A percentile compares a stretch with the other conserved stretches of the same genome.
Conservation (phyloP, 2,113 vertebrate genomes). For the Rousettus leschenaultii region DNA sequence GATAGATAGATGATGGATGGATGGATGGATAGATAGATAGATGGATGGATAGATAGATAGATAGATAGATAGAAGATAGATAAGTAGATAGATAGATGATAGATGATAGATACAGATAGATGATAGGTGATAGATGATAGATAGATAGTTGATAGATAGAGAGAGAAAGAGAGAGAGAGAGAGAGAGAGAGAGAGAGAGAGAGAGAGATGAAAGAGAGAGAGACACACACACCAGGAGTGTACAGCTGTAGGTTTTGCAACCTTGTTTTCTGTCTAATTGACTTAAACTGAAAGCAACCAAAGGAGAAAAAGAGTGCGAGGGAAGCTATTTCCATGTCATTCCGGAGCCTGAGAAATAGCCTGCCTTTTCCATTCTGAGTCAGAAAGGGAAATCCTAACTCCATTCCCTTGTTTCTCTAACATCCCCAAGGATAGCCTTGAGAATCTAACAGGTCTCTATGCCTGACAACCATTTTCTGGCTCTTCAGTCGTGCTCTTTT, state of each 20-base stretch:
- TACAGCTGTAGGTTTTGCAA: neutral
- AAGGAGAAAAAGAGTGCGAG: neutral
- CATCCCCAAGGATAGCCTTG: neutral
- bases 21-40: no score
- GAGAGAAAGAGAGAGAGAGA: no score
- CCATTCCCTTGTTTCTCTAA: neutral
- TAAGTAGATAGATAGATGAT: no score
- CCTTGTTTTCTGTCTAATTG: slow-evolving; percentile 63
- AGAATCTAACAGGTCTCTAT: neutral
- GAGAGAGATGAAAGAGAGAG: slow-evolving; percentile 46
- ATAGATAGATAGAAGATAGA: no score
- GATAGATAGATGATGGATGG: neutral
- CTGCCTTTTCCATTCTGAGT: neutral
- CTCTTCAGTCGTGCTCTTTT: neutral
- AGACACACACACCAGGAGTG: neutral
- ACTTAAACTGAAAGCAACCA: slow-evolving; percentile 24
- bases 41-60: no score
- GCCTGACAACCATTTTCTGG: neutral
- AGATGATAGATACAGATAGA: no score
- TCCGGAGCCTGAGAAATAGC: neutral
- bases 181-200: no score
- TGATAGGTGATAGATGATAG: slow-evolving; percentile 22
- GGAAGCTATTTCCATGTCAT: neutral
- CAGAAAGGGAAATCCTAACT: neutral
- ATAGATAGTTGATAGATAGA: slow-evolving; percentile 56